Evolutionary conservation across 2,888 invertebrate genomes (phyloP).

Genomic region (Dusona sp.): DNA sequence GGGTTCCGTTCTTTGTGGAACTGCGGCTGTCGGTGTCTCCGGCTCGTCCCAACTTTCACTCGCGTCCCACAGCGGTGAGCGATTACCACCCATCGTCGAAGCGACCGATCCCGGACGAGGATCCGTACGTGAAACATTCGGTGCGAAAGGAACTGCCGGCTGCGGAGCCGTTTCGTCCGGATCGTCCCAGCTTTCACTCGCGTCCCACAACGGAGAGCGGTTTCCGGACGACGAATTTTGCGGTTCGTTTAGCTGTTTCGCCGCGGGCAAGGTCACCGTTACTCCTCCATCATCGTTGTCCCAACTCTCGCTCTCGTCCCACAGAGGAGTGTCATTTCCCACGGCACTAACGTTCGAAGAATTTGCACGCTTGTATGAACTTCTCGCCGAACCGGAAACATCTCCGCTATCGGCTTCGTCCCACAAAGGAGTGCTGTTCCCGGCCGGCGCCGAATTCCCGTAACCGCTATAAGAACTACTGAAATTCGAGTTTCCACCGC

Average conservation of each 20-base stretch:
- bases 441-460: not conserved
- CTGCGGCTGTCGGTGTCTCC: not conserved
- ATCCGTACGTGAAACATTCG: not conserved
- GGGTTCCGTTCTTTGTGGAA: not conserved
- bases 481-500: constrained; percentile 15
- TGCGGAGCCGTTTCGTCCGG: not conserved
- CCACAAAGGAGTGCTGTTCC: constrained; percentile 35
- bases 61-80: constrained; percentile 28
- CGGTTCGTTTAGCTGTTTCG: not conserved
- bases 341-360: not conserved
- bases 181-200: constrained; percentile 38
- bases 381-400: not conserved
- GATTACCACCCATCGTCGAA: not conserved
- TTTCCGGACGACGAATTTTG: constrained; percentile 7
- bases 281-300: not conserved
- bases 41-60: constrained; percentile 35
- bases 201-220: constrained; percentile 13
- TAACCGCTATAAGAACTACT: not conserved
- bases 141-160: not conserved
- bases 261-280: not conserved
- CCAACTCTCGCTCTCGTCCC: constrained; percentile 46
- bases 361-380: not conserved
- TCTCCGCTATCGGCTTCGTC: constrained; percentile 2
- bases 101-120: not conserved
- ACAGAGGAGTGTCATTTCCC: constrained; percentile 46